Base-by-base conservation (phyloP, 2,113 vertebrate genomes). In the Heloderma charlesbogerti region DNA sequence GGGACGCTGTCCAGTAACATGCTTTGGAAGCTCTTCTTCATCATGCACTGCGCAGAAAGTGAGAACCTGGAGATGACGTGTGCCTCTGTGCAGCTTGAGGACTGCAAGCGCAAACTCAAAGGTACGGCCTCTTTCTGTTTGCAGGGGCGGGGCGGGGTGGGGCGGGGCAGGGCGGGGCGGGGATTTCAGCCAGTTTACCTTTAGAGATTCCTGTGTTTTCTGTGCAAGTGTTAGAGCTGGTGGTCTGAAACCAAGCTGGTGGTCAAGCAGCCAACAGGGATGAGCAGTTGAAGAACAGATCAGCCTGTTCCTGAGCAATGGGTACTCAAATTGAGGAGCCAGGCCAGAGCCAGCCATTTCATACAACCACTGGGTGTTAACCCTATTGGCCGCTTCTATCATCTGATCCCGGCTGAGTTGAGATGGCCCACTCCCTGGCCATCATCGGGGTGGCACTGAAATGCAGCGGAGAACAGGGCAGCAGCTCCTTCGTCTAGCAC, bases 1-100 rank as follows among this genome's bases (percentile, higher is more conserved):
- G 98, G 98, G 77, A 99, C 98, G 0, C 95, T 99, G 82, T 99
- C 99, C 6, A 98, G 97, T 82, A 94, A 94, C 40, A 99, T 99
- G 99, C 98, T 99, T 29, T 99, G 99, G 99, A 99, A 98, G 88
- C 98, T 99, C 54, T 98, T 99, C 95, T 99, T 98, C 92, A 97
- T 98, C 83, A 99, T 99, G 99, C 99, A 99, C 94, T 98, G 98
- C 51, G 98, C 97, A 0, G 99, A 99, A 92, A 98, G 95, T 0
- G 98, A 98, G 69, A 94, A 97, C 84, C 95, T 97, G 88, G 98
- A 98, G 92, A 95, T 94, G 29, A 95, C 98, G 25, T 95, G 96
- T 82, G 75, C 95, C 22, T 27, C 92, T 34, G 80, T 97, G n/a
- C 97, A 95, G 0, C 94, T 96, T 71, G 92, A 96, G 1, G 95